Conservation (phyloP, 1,140 invertebrate genomes). For the Bombus cullumanus region DNA sequence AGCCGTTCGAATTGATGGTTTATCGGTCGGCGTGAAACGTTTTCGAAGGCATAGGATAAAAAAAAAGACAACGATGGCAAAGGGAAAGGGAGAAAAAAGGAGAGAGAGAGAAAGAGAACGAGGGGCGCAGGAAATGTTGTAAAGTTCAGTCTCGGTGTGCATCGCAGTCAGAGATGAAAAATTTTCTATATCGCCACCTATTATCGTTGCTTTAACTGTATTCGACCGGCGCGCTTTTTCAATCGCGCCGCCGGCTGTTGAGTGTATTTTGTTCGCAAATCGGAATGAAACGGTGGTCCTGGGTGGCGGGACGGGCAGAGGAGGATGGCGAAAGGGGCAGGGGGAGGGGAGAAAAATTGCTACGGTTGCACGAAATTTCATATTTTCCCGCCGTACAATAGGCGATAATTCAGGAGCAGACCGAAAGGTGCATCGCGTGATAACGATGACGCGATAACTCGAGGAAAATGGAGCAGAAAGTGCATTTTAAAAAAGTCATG, state of each 20-base stretch:
- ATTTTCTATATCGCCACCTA: constrained; percentile 67
- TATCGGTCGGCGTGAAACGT: constrained; percentile 35
- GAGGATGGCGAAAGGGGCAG: no score
- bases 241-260: constrained; percentile 67
- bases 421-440: constrained; percentile 55
- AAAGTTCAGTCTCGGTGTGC: constrained; percentile 41
- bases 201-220: constrained; percentile 66
- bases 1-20: constrained; percentile 48
- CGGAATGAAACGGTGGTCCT: constrained; percentile 34
- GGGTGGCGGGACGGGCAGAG: neutral
- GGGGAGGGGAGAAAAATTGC: constrained; percentile 55
- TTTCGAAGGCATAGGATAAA: constrained; percentile 16
- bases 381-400: constrained; percentile 62
- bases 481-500: constrained; percentile 34
- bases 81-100: neutral
- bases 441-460: constrained; percentile 62
- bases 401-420: constrained; percentile 61
- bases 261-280: constrained; percentile 66
- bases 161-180: constrained; percentile 61
- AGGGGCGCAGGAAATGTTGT: constrained; percentile 46
- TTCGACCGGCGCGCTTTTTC: constrained; percentile 64
- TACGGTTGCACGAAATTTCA: constrained; percentile 63
- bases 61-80: neutral
- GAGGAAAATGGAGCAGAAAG: constrained; percentile 57
- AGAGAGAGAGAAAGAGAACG: neutral